Base-by-base conservation (phyloP, 2,888 invertebrate species). In the Iselma pallidipennis region DNA sequence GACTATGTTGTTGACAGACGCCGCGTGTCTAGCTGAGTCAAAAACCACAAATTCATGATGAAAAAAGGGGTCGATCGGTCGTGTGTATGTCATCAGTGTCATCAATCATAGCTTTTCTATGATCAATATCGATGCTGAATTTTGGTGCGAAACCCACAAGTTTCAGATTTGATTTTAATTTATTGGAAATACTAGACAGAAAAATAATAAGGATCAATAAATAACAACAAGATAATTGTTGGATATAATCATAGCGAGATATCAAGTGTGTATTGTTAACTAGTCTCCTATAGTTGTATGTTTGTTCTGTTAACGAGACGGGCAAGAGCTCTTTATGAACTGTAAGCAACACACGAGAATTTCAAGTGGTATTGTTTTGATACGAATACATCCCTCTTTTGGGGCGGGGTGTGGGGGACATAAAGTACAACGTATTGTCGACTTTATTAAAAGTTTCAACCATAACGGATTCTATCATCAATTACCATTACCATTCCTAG, bases 1-100 rank as follows among this genome's bases (percentile, higher is more conserved):
- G 66, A 69, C 65, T 62, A 61, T 77, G 75, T 77, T 77, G 76
- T 77, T 77, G 76, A 78, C 78, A 75, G 69, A 72, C 68, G 72
- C 68, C 78, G 74, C 78, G 78, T 78, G 78, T 63, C 65, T 67
- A 37, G 70, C 68, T 72, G 72, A 76, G 74, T 75, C 76, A 76
- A 76, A 76, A 76, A 77, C 78, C 76, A 71, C 76, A 75, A 72
- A 71, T 64, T 66, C 55, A 55, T 65, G 57, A 66, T 61, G 61
- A 63, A 16, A 37, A 37, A 37, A 37, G 29, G 26, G 25, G 9
- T 52, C 37, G 25, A 28, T 33, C 28, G 23, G 9, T 42, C 19
- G 49, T 49, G 49, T 25, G n/a, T 2, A 7, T 29, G 50, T 29
- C 21, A 29, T 26, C 50, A 16, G 16, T 37, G 16, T 9, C 7